Conservation (phyloP, 1,140 invertebrate genomes). For the Paramacrobiotus metropolitanus region DNA sequence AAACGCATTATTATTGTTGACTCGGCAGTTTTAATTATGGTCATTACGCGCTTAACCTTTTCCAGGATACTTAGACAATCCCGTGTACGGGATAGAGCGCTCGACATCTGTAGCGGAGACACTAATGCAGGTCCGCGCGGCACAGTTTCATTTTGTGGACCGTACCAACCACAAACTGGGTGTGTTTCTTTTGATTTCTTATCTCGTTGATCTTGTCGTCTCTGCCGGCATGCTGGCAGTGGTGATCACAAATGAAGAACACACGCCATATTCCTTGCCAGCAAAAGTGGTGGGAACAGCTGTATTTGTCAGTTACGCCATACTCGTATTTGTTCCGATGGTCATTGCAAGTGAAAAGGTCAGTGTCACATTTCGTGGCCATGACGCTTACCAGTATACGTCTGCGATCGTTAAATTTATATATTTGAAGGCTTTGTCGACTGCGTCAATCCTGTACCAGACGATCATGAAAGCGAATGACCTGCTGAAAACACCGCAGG, state of each 20-base stretch:
- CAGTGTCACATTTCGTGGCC: neutral
- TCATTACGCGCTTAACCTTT: neutral
- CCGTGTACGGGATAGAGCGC: neutral
- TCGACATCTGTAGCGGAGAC: neutral
- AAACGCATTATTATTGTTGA: too few relatives aligned
- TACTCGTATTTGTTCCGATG: neutral
- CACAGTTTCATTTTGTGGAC: neutral
- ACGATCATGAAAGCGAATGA: neutral
- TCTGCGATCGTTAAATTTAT: neutral
- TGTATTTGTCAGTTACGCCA: neutral
- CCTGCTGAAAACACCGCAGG: neutral
- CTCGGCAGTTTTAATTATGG: neutral
- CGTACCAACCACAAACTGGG: neutral
- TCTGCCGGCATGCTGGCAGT: neutral
- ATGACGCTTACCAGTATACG: neutral
- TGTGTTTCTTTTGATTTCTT: neutral
- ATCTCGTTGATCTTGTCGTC: neutral
- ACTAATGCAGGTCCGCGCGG: neutral
- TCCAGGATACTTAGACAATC: neutral
- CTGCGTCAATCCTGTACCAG: neutral
- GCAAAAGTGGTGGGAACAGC: neutral
- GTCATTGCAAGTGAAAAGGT: neutral
- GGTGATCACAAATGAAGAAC: neutral
- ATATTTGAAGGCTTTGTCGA: neutral
- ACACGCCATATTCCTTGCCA: neutral